Base-by-base conservation (phyloP, 1,140 invertebrate genomes). In the Ladona fulva region DNA sequence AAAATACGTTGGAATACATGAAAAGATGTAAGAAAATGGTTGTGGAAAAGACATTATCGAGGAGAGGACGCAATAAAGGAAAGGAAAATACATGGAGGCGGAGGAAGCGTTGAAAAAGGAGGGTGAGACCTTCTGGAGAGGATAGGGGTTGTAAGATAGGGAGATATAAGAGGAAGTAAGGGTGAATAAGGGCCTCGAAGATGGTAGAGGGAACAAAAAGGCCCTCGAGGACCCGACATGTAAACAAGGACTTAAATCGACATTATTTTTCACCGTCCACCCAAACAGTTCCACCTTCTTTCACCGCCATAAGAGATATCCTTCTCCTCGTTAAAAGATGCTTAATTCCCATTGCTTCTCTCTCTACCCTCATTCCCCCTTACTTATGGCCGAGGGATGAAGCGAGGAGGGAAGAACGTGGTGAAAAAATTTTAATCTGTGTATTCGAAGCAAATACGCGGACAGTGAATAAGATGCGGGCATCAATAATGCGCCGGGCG, bases 401-500 rank as follows among this genome's bases (percentile, higher is more conserved):
- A 66, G 52, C 1, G 52, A 3, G 52, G 52, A 66, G 52, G 52
- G 52, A 66, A 12, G 52, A 22, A 12, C 1, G 52, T 19, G 52
- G 52, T 3, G 14, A 66, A 66, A 66, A 66, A 66, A 16, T 22
- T 22, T 16, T 66, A 66, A 66, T 66, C 52, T 22, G 52, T 66
- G n/a, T 22, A 22, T 12, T 66, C 52, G 52, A 66, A 22, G 52
- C 52, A 66, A 66, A 66, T 66, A 66, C 52, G 52, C 52, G 12
- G 52, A 66, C 52, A 66, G 16, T 66, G 52, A 66, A 66, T 66
- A 66, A 66, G 52, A 66, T 66, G 52, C 52, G 52, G 52, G 52
- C 52, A 66, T 66, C 52, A 66, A 66, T 66, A 66, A 66, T 3
- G 52, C n/a, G 1, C 52, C n/a, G 29, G n/a, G n/a, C 52, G 52